phyloP scores from a whole-genome alignment of 2,113 vertebrate genomes.

The Mobula birostris region DNA sequence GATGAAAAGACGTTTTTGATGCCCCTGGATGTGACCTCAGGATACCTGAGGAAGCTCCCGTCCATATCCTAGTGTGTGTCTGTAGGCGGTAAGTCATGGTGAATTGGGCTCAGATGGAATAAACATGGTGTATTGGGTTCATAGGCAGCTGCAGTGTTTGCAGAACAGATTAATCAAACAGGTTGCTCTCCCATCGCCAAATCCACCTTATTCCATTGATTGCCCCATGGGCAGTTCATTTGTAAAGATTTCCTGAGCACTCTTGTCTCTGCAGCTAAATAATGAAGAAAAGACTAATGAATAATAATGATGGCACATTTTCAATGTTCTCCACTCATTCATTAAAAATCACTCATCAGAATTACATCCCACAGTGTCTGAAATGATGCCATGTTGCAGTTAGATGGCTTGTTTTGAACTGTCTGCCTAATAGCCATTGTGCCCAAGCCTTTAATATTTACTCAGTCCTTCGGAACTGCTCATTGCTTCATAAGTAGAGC shows the following conservation, averaged over 20 bases:
- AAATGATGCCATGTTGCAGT: not conserved
- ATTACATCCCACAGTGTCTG: not conserved
- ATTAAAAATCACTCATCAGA: not conserved
- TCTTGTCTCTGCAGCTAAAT: not conserved
- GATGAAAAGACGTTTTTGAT: too few relatives aligned
- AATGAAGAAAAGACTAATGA: not conserved
- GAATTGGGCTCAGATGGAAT: not conserved
- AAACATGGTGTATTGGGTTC: not conserved
- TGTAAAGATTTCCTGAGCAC: not conserved
- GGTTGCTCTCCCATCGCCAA: not conserved
- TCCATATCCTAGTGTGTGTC: not conserved
- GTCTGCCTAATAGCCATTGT: not conserved
- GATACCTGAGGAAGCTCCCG: not conserved
- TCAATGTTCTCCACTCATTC: not conserved
- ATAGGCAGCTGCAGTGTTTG: not conserved
- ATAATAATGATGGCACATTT: not conserved
- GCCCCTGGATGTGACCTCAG: not conserved
- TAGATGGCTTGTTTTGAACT: not conserved
- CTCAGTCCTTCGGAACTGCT: not conserved
- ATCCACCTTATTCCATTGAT: not conserved
- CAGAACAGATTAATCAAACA: not conserved
- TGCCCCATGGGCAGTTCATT: not conserved
- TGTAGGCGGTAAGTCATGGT: not conserved
- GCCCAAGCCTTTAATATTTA: not conserved
- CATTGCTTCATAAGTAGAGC: not conserved